Conservation (phyloP, 2,797 vertebrate genomes). For the Amblyraja radiata region DNA sequence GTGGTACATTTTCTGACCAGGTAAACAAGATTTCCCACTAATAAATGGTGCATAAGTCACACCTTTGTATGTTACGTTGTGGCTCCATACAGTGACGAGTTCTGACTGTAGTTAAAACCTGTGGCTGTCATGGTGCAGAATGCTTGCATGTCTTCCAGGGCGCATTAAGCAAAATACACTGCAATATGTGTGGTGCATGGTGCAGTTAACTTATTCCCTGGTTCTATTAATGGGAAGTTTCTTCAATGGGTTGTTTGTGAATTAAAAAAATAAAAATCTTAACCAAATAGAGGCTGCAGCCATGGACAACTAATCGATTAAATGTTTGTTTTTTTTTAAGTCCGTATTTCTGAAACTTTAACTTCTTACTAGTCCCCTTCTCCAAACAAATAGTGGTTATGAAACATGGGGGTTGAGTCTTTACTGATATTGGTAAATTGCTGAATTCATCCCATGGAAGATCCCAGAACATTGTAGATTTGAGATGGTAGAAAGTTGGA, state of each 20-base stretch:
- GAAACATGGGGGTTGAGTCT: neutral
- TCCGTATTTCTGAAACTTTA: neutral
- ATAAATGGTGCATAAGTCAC: neutral
- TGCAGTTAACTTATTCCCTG: neutral
- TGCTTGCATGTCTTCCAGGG: neutral
- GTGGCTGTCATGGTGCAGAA: neutral
- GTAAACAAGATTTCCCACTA: neutral
- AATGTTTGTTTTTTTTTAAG: neutral
- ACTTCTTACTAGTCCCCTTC: neutral
- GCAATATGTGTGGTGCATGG: neutral
- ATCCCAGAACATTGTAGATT: slow-evolving; percentile 1
- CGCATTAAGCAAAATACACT: neutral
- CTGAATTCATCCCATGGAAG: neutral
- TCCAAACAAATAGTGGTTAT: neutral
- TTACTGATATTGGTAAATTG: neutral
- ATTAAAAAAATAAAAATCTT: neutral
- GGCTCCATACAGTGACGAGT: neutral
- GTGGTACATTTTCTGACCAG: neutral
- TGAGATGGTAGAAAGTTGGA: neutral
- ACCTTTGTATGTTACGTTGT: neutral
- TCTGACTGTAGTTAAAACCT: neutral
- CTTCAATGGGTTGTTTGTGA: neutral
- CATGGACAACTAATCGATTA: neutral
- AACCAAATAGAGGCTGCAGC: neutral
- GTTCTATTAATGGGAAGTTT: neutral